These are phyloP conservation scores for Rhipidura dahli DNA, from an alignment of 2,113 vertebrate genomes.

Conservation along the genomic window DNA sequence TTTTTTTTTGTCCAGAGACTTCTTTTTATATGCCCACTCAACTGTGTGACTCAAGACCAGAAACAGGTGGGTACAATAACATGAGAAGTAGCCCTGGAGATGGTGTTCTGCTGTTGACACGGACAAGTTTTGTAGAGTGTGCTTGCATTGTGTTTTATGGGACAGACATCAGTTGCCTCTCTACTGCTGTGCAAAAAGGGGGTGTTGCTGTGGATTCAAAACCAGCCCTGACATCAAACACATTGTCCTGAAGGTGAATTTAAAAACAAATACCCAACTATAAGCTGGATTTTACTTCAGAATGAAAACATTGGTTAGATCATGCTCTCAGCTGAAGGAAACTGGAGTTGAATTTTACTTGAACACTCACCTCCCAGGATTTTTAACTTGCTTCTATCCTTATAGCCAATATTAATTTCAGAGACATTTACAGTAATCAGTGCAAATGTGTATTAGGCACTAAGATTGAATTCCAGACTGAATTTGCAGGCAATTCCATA, in stretches of 20 bases:
- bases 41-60: background rate
- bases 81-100: background rate
- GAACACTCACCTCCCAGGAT: background rate
- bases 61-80: background rate
- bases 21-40: background rate
- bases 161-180: background rate
- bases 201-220: background rate
- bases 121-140: background rate
- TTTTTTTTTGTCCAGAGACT: background rate
- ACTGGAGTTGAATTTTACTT: background rate
- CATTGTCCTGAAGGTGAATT: background rate
- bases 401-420: background rate
- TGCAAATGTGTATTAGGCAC: background rate
- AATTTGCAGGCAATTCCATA: background rate
- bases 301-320: background rate
- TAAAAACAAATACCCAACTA: background rate
- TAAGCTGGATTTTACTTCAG: background rate
- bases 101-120: background rate
- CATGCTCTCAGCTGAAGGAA: background rate
- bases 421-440: background rate
- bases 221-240: background rate
- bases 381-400: background rate
- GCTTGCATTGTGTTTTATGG: background rate
- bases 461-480: background rate
- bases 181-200: background rate